Percentiles rank a stretch among this genome's conserved stretches.
phyloP scores from a whole-genome alignment of 2,888 invertebrate species.

The Andrena haemorrhoa region DNA sequence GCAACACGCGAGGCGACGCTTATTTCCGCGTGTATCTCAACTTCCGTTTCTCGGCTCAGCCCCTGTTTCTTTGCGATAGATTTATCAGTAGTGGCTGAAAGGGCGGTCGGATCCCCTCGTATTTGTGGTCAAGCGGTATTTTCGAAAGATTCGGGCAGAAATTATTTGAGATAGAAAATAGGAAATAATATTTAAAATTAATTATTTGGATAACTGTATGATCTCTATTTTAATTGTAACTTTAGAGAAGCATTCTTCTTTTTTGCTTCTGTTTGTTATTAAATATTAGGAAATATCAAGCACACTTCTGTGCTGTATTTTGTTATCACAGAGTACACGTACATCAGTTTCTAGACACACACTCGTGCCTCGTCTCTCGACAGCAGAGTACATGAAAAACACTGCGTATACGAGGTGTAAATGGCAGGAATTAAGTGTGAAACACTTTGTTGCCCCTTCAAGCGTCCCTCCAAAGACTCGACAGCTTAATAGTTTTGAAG shows the following conservation, averaged over 20 bases:
- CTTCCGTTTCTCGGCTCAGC: constrained; percentile 3
- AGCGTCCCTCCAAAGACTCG: not conserved
- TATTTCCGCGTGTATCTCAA: constrained; percentile 27
- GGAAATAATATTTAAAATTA: no score
- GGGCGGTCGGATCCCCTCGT: not conserved
- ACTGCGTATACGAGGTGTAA: not conserved
- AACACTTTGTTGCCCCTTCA: constrained; percentile 13
- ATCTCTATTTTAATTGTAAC: no score
- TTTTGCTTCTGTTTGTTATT: not conserved
- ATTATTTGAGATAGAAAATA: no score
- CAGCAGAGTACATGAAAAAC: not conserved
- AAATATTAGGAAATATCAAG: not conserved
- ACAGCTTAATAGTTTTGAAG: constrained; percentile 15
- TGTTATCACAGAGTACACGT: not conserved
- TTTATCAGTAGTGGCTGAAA: not conserved
- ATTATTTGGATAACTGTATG: no score
- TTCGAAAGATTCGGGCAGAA: no score
- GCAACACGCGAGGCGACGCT: constrained; percentile 57
- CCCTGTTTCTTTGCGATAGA: not conserved
- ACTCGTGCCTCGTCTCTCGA: not conserved
- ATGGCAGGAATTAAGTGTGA: constrained; percentile 23
- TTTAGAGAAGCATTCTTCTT: no score
- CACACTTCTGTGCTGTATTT: not conserved
- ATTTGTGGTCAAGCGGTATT: not conserved
- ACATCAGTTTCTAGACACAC: not conserved